Base-by-base conservation (phyloP, 2,888 invertebrate genomes). In the Himalopsyche tibetana region DNA sequence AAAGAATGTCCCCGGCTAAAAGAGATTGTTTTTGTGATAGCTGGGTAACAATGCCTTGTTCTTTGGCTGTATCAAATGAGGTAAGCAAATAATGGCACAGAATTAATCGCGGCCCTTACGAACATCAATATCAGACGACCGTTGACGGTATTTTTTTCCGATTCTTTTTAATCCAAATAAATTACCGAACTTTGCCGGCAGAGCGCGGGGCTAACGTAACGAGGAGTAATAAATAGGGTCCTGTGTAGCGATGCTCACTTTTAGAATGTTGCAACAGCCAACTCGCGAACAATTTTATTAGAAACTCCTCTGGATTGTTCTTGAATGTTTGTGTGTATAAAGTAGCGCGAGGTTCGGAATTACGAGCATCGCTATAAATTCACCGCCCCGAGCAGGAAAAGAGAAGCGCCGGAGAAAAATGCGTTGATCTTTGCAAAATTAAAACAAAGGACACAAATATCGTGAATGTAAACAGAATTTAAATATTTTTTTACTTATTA, bases 311-410 rank as follows among this genome's bases (percentile, higher is more conserved):
- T 12, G 56, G 82, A 82, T 79, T 82, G 86, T 83, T 81, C 80
- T 36, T 69, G 84, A 88, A 85, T 86, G 84, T 86, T 86, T 84
- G 80, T 56, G 79, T 69, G 55, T 36, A 80, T 55, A 84, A 84
- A 82, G 81, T 84, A 82, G 19, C 63, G 85, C 74, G n/a, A 51
- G 36, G 91, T 91, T 91, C 90, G 91, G 92, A 92, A 92, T 92
- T 92, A 93, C 92, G 92, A 92, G 92, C 92, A 91, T 89, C 90
- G 91, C 92, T 92, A 92, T 93, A 93, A 93, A 94, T 93, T 93
- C 81, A 38, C 84, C 80, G 83, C 74, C 84, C 82, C 82, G 55
- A 51, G 80, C 83, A 82, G 84, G 83, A 82, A 85, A 86, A 1
- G 74, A 36, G 38, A 74, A 74, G 38, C 74, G 87, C 86, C 85